Conservation (phyloP, 2,113 vertebrate species). For the Ariopsis seemanni region DNA sequence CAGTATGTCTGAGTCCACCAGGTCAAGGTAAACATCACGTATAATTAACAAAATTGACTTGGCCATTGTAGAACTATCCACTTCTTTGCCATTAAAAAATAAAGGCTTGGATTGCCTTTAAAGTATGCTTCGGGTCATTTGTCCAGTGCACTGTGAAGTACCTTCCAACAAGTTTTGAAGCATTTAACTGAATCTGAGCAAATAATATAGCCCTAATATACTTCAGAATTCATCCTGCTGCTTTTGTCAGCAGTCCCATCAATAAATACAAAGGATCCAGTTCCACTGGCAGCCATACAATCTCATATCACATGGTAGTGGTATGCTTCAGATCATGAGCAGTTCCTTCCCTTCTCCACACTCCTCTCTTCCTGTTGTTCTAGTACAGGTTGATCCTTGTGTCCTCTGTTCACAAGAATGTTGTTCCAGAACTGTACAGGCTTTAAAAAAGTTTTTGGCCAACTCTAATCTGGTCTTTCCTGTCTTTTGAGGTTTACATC, state of each 20-base stretch:
- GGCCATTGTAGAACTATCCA: not conserved
- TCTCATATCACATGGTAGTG: not conserved
- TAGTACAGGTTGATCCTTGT: not conserved
- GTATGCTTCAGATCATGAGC: not conserved
- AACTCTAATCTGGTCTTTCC: not conserved
- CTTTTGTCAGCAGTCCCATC: not conserved
- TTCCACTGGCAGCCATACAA: not conserved
- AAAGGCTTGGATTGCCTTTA: not conserved
- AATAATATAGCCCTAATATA: not conserved
- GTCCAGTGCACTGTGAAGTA: not conserved
- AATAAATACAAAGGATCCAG: not conserved
- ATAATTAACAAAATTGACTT: not conserved
- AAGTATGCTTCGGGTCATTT: not conserved
- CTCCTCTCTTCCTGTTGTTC: not conserved
- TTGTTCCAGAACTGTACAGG: not conserved
- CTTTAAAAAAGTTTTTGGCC: not conserved
- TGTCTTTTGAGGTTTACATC: not conserved
- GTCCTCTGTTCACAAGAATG: not conserved
- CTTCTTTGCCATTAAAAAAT: not conserved
- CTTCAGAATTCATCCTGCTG: not conserved
- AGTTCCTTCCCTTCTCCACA: not conserved
- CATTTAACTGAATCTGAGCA: not conserved
- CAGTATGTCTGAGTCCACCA: constrained; percentile 83
- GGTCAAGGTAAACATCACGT: constrained; percentile 75
- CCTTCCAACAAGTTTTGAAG: not conserved